Base-by-base conservation (phyloP, 1,140 invertebrate genomes). In the Aphis craccivora region DNA sequence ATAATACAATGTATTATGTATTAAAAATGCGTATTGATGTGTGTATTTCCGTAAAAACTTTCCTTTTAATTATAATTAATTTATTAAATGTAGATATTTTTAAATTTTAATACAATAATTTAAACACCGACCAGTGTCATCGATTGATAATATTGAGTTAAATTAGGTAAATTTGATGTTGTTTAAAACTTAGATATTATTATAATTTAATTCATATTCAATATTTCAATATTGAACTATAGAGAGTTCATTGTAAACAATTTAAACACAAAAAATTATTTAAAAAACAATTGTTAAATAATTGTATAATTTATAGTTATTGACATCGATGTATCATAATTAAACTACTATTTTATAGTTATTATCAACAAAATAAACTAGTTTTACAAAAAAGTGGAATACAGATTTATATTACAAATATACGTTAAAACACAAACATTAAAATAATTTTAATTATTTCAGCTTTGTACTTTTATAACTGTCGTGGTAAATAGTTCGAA, bases 1-100 rank as follows among this genome's bases (percentile, higher is more conserved):
- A 88, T 35, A 48, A 51, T 40, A 76, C 60, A 20, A 0, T 76
- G 14, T n/a, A 55, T 55, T 90, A 30, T 22, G 48, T 53, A 89
- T 53, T 51, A 53, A 48, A 14, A 87, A 87, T 87, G 87, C 48
- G 87, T 53, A 35, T 87, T 87, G 23, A 89, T 51, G 53, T 89
- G 48, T 87, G 30, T 35, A 37, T 89, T 89, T 89, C 87, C 87
- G 45, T 89, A 53, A 89, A 53, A 35, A 53, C 45, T 37, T 51
- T 53, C n/a, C 30, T 37, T 89, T 53, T 37, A 89, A 53, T 89
- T 89, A 8, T 30, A 86, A 76, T n/a, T 76, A 76, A 76, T 76
- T n/a, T 18, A 6, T 67, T n/a, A n/a, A 67, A 67, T n/a, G 60
- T n/a, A 48, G 14, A 1, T 18, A n/a, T n/a, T 14, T n/a, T 76